Conservation (phyloP, 2,888 invertebrate genomes). For the Drymonia ruficornis region DNA sequence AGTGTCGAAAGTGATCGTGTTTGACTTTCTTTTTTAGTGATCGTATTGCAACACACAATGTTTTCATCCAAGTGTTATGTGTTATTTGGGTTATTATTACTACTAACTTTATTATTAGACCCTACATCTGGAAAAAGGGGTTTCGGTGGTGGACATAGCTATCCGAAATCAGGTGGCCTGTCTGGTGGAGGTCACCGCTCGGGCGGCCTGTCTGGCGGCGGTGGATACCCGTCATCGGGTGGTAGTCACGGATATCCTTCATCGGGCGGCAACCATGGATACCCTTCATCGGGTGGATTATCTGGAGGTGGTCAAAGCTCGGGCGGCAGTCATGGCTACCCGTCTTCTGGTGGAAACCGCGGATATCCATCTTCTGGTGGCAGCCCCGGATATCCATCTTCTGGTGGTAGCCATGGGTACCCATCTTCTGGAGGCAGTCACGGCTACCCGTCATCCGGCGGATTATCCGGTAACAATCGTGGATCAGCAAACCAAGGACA, state of each 20-base stretch:
- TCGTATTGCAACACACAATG: slow-evolving; percentile 40
- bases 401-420: slow-evolving; percentile 13
- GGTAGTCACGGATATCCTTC: slow-evolving; percentile 21
- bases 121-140: slow-evolving; percentile 47
- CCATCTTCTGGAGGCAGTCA: slow-evolving; percentile 22
- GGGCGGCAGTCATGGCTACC: slow-evolving; percentile 37
- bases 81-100: slow-evolving; percentile 52
- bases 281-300: slow-evolving; percentile 42
- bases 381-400: slow-evolving; percentile 32
- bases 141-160: slow-evolving; percentile 49
- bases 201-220: slow-evolving; percentile 45
- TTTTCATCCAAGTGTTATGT: slow-evolving; percentile 49
- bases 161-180: slow-evolving; percentile 54
- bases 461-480: slow-evolving; percentile 26
- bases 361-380: slow-evolving; percentile 42
- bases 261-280: slow-evolving; percentile 38
- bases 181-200: slow-evolving; percentile 44
- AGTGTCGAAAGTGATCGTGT: slow-evolving; percentile 26
- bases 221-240: slow-evolving; percentile 43
- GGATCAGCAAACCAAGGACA: slow-evolving; percentile 29
- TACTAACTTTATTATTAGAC: slow-evolving; percentile 43
- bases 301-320: slow-evolving; percentile 15
- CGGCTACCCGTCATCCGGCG: slow-evolving; percentile 25
- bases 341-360: slow-evolving; percentile 33
- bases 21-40: slow-evolving; percentile 14